These are phyloP conservation scores for Perithous albicinctus DNA, from an alignment of 2,888 invertebrate species.

Conservation along the genomic window DNA sequence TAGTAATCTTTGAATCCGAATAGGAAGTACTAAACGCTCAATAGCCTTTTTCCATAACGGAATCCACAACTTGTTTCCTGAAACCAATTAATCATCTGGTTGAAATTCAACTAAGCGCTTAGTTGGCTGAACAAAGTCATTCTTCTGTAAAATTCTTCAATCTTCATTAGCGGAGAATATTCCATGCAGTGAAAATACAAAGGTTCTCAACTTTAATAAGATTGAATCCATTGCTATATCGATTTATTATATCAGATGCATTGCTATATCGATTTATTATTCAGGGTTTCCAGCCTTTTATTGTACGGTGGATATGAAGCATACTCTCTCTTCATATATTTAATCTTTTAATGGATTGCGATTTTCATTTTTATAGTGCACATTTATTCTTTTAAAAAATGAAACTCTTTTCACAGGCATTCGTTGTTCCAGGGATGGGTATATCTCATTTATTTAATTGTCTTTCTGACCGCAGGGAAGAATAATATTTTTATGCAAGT, in stretches of 20 bases:
- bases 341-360: not conserved
- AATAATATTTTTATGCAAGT: no score
- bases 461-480: no score
- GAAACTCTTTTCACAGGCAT: not conserved
- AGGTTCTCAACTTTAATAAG: constrained; percentile 16
- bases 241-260: constrained; percentile 6
- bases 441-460: not conserved
- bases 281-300: not conserved
- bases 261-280: constrained; percentile 24
- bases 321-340: not conserved
- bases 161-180: not conserved
- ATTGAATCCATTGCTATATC: constrained; percentile 26
- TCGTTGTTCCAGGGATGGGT: not conserved
- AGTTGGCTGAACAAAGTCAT: no score
- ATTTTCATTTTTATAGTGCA: not conserved
- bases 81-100: no score
- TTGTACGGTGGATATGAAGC: not conserved
- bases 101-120: no score
- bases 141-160: constrained; percentile 6
- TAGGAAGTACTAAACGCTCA: no score
- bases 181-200: not conserved
- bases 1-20: no score
- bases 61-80: no score
- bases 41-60: no score
- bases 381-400: not conserved